Base-by-base conservation (phyloP, 2,113 vertebrate genomes). In the Tragulus kanchil region DNA sequence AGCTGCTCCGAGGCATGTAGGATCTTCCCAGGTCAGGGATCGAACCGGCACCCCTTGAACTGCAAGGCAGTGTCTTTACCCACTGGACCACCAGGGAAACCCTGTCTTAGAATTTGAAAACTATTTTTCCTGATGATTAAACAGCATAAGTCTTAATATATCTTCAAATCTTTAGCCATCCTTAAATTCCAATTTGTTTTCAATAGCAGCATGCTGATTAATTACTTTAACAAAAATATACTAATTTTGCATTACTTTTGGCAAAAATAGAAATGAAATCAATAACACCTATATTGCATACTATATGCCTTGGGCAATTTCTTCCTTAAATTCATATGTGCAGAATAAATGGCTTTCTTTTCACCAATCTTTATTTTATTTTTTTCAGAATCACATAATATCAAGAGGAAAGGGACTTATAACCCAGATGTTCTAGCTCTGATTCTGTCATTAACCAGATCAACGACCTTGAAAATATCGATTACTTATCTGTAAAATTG, bases 401-500 rank as follows among this genome's bases (percentile, higher is more conserved):
- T 84, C 58, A 69, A 69, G 21, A 4, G 62, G 52, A n/a, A 93
- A 94, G 77, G 50, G n/a, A 92, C 2, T 71, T 73, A 92, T 42
- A 56, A 67, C 25, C 21, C 9, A 84, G 25, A 45, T 26, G 1
- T 26, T 75, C 16, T 65, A 75, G 45, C 11, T 11, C 10, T 75
- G n/a, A 89, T 54, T 95, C 61, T 86, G 75, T 45, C 50, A 95
- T 93, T 96, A 97, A 65, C 48, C 59, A 84, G 50, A 95, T 78
- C 89, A 95, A 11, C 69, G 84, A 90, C 81, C 67, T 96, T 93
- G 73, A 89, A 94, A 93, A 93, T 67, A 95, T 42, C 90, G 52
- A 95, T 86, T 93, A 75, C 48, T 85, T 93, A 95, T 71, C 58
- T 95, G 64, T 85, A 95, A 97, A 95, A 90, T 0, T 92, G 50